Conservation (phyloP, 2,888 invertebrate species). For the Pammene fasciana region DNA sequence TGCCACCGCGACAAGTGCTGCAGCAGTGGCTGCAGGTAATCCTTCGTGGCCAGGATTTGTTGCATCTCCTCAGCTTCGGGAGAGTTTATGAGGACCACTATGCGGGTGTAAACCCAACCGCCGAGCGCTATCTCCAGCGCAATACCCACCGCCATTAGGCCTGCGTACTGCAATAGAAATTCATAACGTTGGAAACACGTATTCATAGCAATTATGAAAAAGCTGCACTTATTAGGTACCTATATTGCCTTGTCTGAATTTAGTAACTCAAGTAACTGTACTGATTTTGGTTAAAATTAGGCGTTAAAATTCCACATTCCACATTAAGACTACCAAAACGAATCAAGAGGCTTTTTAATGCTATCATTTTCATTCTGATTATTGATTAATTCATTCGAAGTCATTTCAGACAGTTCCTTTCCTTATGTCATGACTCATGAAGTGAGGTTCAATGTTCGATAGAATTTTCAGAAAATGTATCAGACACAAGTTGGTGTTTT, state of each 20-base stretch:
- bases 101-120: conserved; percentile 30
- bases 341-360: too few species aligned
- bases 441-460: too few species aligned
- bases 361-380: too few species aligned
- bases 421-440: too few species aligned
- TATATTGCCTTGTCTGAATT: not conserved
- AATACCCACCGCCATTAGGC: conserved; percentile 12
- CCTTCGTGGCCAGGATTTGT: conserved; percentile 51
- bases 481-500: too few species aligned
- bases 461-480: too few species aligned
- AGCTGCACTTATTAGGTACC: too few species aligned
- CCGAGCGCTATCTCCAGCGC: conserved; percentile 11
- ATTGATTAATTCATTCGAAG: too few species aligned
- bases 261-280: not conserved
- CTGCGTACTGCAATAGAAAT: conserved; percentile 30
- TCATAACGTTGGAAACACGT: not conserved
- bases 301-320: not conserved
- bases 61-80: conserved; percentile 47
- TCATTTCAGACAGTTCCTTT: too few species aligned
- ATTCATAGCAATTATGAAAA: not conserved
- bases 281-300: not conserved
- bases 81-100: conserved; percentile 9
- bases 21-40: conserved; percentile 55
- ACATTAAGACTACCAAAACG: too few species aligned
- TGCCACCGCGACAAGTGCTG: conserved; percentile 54